A percentile compares a stretch with the other conserved stretches of the same genome.
Conservation (phyloP, 2,888 invertebrate genomes). For the Scaptomyza polygonia region DNA sequence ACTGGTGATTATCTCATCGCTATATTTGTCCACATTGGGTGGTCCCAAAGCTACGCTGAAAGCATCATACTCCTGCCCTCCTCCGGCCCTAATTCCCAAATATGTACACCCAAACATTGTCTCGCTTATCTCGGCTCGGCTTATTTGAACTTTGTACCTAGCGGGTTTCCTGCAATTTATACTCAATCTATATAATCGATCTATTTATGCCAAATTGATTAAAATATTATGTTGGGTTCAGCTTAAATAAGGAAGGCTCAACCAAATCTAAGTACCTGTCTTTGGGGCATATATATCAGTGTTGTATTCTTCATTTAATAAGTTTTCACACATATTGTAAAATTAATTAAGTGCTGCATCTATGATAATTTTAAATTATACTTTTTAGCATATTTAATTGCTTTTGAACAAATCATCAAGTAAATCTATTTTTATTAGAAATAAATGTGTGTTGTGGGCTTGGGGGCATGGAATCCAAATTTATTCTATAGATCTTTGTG, state of each 20-base stretch:
- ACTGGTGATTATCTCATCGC: conserved; percentile 15
- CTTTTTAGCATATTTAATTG: background rate
- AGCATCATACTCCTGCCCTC: conserved; percentile 5
- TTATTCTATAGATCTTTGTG: too few relatives aligned
- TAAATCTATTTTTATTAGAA: too few relatives aligned
- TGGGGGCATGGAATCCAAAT: too few relatives aligned
- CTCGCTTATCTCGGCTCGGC: conserved; percentile 10
- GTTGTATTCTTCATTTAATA: background rate
- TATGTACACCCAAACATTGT: conserved; percentile 11
- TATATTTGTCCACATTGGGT: conserved; percentile 25
- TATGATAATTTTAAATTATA: background rate
- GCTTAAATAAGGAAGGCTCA: too few relatives aligned
- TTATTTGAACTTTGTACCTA: conserved; percentile 32
- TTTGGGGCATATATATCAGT: background rate
- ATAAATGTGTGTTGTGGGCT: too few relatives aligned
- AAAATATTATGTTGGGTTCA: background rate
- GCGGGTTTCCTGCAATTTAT: conserved; percentile 37
- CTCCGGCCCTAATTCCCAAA: background rate
- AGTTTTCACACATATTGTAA: background rate
- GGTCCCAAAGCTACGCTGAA: conserved; percentile 10
- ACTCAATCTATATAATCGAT: background rate
- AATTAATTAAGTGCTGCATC: conserved; percentile 2
- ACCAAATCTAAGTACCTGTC: background rate
- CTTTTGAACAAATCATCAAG: background rate
- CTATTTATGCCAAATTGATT: background rate